phyloP scores from a whole-genome alignment of 2,888 invertebrate genomes.

The Neuroscelio doddi region DNA sequence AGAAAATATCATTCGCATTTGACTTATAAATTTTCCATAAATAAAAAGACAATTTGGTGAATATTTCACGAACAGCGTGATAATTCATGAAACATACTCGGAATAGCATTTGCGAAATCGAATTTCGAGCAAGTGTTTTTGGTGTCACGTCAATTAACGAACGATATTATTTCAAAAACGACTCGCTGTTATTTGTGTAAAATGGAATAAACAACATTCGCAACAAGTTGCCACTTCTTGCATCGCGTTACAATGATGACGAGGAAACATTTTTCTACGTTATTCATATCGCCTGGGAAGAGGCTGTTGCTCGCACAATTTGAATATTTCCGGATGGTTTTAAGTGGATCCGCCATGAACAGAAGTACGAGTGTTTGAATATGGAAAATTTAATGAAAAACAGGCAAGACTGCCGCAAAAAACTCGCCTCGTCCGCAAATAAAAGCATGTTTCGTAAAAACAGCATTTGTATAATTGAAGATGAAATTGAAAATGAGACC shows the following conservation, averaged over 20 bases:
- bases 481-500: conserved; percentile 30
- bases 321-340: conserved; percentile 35
- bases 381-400: conserved; percentile 24
- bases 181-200: too few relatives aligned
- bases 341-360: conserved; percentile 29
- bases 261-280: background rate
- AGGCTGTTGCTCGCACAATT: conserved; percentile 33
- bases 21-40: too few relatives aligned
- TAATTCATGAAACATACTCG: background rate
- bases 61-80: too few relatives aligned
- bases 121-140: background rate
- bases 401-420: conserved; percentile 19
- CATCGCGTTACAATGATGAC: background rate
- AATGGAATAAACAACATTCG: conserved; percentile 3
- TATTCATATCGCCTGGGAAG: conserved; percentile 7
- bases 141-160: background rate
- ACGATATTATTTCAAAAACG: conserved; percentile 1
- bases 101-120: background rate
- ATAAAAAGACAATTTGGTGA: too few relatives aligned
- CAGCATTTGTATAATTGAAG: conserved; percentile 45
- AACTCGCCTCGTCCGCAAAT: conserved; percentile 35
- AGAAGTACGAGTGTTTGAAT: conserved; percentile 40
- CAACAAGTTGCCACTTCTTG: too few relatives aligned
- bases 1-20: too few relatives aligned
- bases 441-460: conserved; percentile 37